Evolutionary conservation across 2,797 vertebrate genomes (phyloP).

Genomic region (Lagocephalus sceleratus): DNA sequence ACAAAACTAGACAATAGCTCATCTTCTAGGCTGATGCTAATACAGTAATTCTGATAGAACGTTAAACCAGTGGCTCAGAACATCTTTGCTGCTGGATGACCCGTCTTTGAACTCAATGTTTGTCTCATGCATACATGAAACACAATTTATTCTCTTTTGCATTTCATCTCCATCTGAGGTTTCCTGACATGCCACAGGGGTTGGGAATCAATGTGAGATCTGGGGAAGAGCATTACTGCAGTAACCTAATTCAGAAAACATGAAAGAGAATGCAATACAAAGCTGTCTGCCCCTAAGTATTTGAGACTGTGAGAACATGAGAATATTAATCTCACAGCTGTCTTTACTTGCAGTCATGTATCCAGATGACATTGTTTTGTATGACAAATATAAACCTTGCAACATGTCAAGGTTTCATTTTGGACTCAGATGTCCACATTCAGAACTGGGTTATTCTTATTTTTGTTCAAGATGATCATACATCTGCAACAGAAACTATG

Average conservation of each 20-base stretch:
- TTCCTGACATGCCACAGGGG: constrained; percentile 72
- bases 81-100: constrained; percentile 52
- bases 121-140: constrained; percentile 69
- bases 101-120: constrained; percentile 68
- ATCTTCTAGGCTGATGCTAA: too few species aligned
- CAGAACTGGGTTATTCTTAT: constrained; percentile 55
- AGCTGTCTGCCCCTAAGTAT: constrained; percentile 73
- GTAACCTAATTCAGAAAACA: constrained; percentile 78
- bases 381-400: constrained; percentile 65
- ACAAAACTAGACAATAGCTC: too few species aligned
- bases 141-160: constrained; percentile 64
- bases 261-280: constrained; percentile 80
- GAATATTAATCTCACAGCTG: constrained; percentile 72
- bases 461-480: constrained; percentile 8
- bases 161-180: constrained; percentile 77
- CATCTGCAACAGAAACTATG: too few species aligned
- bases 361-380: constrained; percentile 50
- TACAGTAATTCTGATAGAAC: too few species aligned
- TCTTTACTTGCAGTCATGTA: constrained; percentile 55
- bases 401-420: constrained; percentile 49
- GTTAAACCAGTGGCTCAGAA: constrained; percentile 1
- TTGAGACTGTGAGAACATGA: constrained; percentile 55
- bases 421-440: constrained; percentile 45
- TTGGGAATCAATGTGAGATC: constrained; percentile 73
- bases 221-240: constrained; percentile 72